Percentiles rank a stretch among this genome's conserved stretches.
Conservation (phyloP, 2,113 vertebrate genomes). For the Butorides virescens region DNA sequence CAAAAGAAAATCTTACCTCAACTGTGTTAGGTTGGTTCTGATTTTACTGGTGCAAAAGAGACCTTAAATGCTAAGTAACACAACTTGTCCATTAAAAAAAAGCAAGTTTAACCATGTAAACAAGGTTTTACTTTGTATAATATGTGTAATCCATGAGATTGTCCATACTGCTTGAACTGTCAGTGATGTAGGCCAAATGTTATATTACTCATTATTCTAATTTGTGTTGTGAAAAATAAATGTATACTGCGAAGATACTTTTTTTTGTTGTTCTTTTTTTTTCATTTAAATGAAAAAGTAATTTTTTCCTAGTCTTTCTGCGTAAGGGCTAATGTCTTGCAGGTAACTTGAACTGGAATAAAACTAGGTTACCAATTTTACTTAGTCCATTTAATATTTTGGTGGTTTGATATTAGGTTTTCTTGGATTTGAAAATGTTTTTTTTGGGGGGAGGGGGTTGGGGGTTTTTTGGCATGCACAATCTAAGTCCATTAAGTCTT, state of each 20-base stretch:
- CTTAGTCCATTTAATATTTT: neutral
- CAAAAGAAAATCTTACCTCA: neutral
- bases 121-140: neutral
- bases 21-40: neutral
- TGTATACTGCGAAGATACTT: neutral
- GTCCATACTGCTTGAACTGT: neutral
- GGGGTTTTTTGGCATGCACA: neutral
- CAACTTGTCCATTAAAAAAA: neutral
- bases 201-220: neutral
- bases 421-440: neutral
- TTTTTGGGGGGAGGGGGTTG: neutral
- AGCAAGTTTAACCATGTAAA: neutral
- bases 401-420: neutral
- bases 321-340: neutral
- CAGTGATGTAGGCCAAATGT: neutral
- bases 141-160: neutral
- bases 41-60: neutral
- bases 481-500: neutral
- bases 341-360: neutral
- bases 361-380: neutral
- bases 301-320: neutral
- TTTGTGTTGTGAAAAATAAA: neutral
- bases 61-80: neutral
- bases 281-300: neutral
- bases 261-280: accelerated